Conservation (phyloP, 2,888 invertebrate genomes). For the Therioaphis trifolii region DNA sequence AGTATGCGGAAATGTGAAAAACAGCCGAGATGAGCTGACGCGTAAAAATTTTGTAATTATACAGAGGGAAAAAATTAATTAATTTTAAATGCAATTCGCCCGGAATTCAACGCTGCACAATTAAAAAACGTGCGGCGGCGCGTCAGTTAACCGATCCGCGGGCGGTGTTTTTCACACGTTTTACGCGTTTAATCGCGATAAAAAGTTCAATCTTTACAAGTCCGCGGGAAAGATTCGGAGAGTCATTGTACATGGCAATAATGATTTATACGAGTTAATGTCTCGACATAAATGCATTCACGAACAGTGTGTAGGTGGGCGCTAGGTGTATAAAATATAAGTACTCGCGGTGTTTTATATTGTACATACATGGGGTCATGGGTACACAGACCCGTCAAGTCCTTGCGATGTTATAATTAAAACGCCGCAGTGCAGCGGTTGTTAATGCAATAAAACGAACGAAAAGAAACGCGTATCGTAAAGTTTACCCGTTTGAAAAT, state of each 20-base stretch:
- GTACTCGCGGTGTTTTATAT: too few species aligned
- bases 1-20: too few species aligned
- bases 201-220: background rate
- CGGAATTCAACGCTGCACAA: background rate
- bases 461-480: constrained; percentile 37
- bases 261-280: background rate
- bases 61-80: background rate
- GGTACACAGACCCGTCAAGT: background rate
- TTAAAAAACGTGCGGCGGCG: background rate
- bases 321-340: too few species aligned
- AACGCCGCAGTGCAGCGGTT: background rate
- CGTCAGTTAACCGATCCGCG: background rate
- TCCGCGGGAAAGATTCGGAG: background rate
- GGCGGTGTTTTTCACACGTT: background rate
- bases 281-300: background rate
- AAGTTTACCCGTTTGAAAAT: constrained; percentile 22
- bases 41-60: too few species aligned
- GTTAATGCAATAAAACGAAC: background rate
- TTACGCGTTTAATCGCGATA: background rate
- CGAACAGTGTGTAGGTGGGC: too few species aligned
- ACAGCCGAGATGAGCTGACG: too few species aligned
- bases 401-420: constrained; percentile 29
- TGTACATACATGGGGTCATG: background rate
- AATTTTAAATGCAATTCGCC: background rate
- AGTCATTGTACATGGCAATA: background rate